Evolutionary conservation across 2,888 invertebrate genomes (phyloP), one percentile per base, ranked within the genome.

Genomic region (Ectemnius cavifrons): DNA sequence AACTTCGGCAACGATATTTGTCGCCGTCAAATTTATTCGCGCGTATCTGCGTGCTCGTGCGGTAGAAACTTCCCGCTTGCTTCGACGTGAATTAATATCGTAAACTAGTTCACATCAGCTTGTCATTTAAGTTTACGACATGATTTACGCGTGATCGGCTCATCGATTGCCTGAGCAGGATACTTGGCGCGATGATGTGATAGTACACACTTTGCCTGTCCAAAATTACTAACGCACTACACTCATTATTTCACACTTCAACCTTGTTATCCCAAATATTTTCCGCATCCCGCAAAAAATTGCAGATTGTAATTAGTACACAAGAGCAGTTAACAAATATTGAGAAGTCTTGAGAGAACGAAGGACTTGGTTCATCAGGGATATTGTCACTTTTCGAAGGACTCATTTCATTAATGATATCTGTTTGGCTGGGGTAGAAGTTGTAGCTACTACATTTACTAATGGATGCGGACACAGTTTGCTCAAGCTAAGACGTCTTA

Each of bases 21-120:
- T 52, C 52, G 52, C n/a, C n/a, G 52, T 52, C 52, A 16, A 52
- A 52, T 52, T 52, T 52, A 52, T 52, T 16, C 52, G 52, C n/a
- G 52, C 52, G 52, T 11, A 52, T 52, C 52, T 11, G n/a, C 52
- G 4, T 52, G 52, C 37, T 11, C 8, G 11, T 8, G 16, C 14
- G 13, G 16, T 16, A 16, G 52, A 52, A 52, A 52, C 4, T 52
- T 52, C 16, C 8, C 37, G 52, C 52, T 16, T 5, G 52, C 5
- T 52, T 14, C 52, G 52, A 52, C 52, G 52, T 16, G 52, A 52
- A 52, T 52, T 52, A 52, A 52, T 52, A 52, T 52, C 52, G 52
- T 52, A 52, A 52, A 52, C 52, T 52, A 14, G 52, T 52, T 52
- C 52, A 16, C 52, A 52, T 16, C 52, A 13, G n/a, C 52, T 6